Evolutionary conservation across 2,113 vertebrate genomes (phyloP).

Genomic region (Zosterops pallidus): DNA sequence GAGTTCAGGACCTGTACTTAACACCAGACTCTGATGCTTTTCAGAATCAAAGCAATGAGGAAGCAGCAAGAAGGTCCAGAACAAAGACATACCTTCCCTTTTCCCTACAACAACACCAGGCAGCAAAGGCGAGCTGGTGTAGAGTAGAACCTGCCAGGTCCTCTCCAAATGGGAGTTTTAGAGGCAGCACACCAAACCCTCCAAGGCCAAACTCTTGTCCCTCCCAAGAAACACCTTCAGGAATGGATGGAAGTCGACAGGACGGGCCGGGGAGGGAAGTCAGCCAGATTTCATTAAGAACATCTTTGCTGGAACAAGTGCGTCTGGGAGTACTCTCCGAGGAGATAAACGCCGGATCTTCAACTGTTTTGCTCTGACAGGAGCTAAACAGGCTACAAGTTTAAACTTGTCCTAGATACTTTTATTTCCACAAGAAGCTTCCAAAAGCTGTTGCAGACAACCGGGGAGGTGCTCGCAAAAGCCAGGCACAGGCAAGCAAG

Average conservation of each 20-base stretch:
- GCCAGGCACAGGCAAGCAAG: neutral
- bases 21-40: fast-evolving
- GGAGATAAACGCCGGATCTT: neutral
- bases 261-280: neutral
- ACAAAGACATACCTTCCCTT: neutral
- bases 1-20: neutral
- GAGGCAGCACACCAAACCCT: neutral
- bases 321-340: neutral
- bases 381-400: conserved; percentile 15
- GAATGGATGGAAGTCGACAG: neutral
- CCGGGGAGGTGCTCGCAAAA: neutral
- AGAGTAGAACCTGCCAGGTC: neutral
- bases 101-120: neutral
- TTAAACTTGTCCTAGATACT: neutral
- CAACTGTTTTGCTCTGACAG: neutral
- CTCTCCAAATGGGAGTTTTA: neutral
- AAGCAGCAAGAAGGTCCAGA: neutral
- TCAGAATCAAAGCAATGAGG: neutral
- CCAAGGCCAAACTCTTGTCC: neutral
- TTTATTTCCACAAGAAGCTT: conserved; percentile 9
- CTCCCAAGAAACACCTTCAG: neutral
- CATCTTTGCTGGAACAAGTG: neutral
- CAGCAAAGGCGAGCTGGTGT: neutral
- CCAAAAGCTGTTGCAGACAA: neutral
- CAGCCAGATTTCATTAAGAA: neutral